These are phyloP conservation scores for Eupithecia subfuscata DNA, from an alignment of 2,888 invertebrate species.

Conservation along the genomic window DNA sequence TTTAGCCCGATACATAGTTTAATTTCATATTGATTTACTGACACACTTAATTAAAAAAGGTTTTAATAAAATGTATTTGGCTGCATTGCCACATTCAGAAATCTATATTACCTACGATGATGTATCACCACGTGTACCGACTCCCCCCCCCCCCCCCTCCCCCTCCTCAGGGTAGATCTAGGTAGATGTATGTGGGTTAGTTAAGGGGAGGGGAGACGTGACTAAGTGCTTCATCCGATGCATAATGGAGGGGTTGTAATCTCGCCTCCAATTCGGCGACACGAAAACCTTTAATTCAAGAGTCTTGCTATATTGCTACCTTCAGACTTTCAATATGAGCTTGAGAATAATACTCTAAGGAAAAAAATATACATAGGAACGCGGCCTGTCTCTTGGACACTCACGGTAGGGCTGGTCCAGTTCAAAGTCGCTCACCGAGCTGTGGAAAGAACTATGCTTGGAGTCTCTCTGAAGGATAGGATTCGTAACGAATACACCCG, in stretches of 20 bases:
- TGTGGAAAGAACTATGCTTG: no score
- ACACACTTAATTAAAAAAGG: not conserved
- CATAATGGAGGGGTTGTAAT: slow-evolving; percentile 10
- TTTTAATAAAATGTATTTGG: no score
- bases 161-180: not conserved
- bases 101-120: not conserved
- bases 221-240: slow-evolving; percentile 12
- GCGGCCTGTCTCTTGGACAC: no score
- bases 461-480: no score
- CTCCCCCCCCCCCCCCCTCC: no score
- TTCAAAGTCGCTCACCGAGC: no score
- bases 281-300: not conserved
- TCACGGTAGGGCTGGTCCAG: no score
- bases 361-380: no score
- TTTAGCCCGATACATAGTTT: no score
- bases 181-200: not conserved
- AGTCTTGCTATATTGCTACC: not conserved
- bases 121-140: not conserved
- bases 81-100: not conserved
- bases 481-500: no score
- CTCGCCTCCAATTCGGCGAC: not conserved
- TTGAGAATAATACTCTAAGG: not conserved
- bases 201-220: slow-evolving; percentile 3
- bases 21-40: not conserved
- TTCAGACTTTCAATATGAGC: not conserved